phyloP scores from a whole-genome alignment of 2,797 vertebrate genomes.

The Arctocebus calabarensis region DNA sequence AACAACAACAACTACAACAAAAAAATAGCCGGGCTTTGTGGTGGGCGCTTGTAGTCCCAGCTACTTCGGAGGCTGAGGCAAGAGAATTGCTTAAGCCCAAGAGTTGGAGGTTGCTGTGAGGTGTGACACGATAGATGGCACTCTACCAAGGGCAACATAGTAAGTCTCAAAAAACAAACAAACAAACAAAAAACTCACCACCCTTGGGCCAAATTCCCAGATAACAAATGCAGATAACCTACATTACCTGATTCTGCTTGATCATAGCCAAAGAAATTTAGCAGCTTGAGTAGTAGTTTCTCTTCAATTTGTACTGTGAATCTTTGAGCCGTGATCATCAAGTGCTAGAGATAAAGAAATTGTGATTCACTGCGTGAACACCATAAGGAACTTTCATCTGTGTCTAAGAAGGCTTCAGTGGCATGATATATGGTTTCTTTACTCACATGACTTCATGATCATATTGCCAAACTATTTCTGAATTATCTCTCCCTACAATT shows the following conservation, averaged over 20 bases:
- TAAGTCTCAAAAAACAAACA: no score
- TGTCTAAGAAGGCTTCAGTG: background rate
- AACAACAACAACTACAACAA: no score
- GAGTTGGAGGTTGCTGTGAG: no score
- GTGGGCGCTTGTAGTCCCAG: no score
- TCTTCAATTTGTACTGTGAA: conserved; percentile 98
- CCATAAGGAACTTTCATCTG: background rate
- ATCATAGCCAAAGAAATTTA: conserved; percentile 96
- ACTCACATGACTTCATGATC: background rate
- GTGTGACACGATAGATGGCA: no score
- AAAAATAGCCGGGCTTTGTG: no score
- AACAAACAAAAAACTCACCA: no score
- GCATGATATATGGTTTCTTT: conserved; percentile 7
- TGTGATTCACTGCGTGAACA: conserved; percentile 72
- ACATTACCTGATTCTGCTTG: conserved; percentile 92
- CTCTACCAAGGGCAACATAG: no score
- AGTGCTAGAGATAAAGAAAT: conserved; percentile 90
- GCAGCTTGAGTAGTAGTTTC: conserved; percentile 96
- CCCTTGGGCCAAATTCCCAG: background rate
- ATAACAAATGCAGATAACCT: background rate
- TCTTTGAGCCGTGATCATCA: conserved; percentile 95
- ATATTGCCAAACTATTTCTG: conserved; percentile 25
- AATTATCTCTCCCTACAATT: conserved; percentile 38
- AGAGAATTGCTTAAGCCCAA: no score
- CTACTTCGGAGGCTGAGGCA: no score